Evolutionary conservation across 2,888 invertebrate species (phyloP), one percentile per base, ranked within the genome.

Genomic region (Acanthopleura granulata): DNA sequence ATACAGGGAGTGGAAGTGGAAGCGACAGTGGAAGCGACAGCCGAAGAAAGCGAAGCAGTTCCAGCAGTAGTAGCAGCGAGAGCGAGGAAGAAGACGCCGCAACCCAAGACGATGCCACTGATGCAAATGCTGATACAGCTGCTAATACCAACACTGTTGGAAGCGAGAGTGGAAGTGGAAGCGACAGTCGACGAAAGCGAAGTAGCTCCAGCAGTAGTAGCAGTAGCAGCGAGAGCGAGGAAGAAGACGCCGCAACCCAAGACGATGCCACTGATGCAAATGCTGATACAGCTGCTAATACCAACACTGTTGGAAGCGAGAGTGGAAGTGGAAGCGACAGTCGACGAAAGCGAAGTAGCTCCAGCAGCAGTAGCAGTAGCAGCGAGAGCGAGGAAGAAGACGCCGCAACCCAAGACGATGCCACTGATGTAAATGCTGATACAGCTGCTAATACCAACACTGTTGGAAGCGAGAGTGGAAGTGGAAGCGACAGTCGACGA

Each of bases 151-250:
- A 18, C 51, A 51, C 14, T 18, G 51, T 15, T 51, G 18, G 51
- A 14, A 51, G 51, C 18, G 22, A 12, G 3, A 57, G 57, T 22
- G 22, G 12, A 18, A 57, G 57, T 22, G 22, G 57, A 9, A 57
- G 57, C 22, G 22, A 69, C 69, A 69, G 30, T 25, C 16, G 30
- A 25, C 4, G 69, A 25, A 69, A 69, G 9, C 27, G 30, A 18
- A 69, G 30, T 25, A 69, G 69, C 14, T 22, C 16, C 25, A 69
- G 30, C 69, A 69, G 30, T 14, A 69, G 30, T 14, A 69, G 30
- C 69, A 69, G 69, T 25, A 69, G 69, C 30, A 69, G 69, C 30
- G 30, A 69, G 29, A 69, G 30, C 27, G 30, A 69, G 3, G 30
- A 57, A 57, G 57, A 57, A 57, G 57, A 18, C 57, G 57, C 18